These are phyloP conservation scores for Ridgeia piscesae DNA, from an alignment of 1,140 invertebrate genomes.

Conservation along the genomic window DNA sequence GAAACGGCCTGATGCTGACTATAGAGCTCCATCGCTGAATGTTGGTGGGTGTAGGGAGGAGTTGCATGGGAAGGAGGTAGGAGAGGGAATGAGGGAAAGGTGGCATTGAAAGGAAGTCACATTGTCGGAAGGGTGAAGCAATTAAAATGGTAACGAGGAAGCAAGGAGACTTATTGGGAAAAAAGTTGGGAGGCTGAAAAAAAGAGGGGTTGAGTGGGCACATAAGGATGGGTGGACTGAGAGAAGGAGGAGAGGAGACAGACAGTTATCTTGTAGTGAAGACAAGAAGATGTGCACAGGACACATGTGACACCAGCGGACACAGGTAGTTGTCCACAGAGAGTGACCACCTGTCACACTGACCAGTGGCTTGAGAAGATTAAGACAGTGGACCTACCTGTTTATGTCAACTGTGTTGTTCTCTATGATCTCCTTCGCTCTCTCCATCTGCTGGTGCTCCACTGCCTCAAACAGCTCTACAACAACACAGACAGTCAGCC, in stretches of 20 bases:
- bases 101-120: too few relatives aligned
- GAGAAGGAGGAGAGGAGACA: neutral
- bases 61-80: neutral
- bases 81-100: neutral
- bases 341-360: neutral
- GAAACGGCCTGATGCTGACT: too few relatives aligned
- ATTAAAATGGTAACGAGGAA: neutral
- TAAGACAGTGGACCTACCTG: constrained; percentile 66
- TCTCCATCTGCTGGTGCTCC: constrained; percentile 88
- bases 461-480: constrained; percentile 86
- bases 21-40: too few relatives aligned
- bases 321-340: neutral
- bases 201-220: neutral
- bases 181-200: neutral
- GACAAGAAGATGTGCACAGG: neutral
- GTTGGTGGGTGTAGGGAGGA: neutral
- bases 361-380: neutral
- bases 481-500: too few relatives aligned
- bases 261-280: neutral
- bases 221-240: neutral
- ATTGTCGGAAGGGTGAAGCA: neutral
- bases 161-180: neutral
- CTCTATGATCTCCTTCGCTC: constrained; percentile 83
- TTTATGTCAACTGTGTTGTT: constrained; percentile 89
- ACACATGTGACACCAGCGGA: neutral